Percentiles rank a stretch among this genome's conserved stretches.
These are phyloP conservation scores for Sesia apiformis DNA, from an alignment of 2,888 invertebrate genomes.

Conservation along the genomic window DNA sequence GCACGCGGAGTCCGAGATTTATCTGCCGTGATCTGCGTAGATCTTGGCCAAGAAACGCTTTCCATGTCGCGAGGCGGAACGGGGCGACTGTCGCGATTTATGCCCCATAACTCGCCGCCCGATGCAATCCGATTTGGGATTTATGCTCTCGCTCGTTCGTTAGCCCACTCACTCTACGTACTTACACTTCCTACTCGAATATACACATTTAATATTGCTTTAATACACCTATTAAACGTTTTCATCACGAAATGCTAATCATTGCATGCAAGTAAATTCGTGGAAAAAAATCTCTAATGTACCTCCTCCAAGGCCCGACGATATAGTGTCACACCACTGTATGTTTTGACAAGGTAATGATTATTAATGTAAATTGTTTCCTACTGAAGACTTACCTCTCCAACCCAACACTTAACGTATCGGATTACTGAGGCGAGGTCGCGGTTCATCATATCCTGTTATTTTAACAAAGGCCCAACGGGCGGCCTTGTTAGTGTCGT, in stretches of 20 bases:
- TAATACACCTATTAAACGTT: background rate
- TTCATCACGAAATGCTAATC: conserved; percentile 3
- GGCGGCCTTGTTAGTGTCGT: conserved; percentile 22
- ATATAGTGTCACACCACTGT: conserved; percentile 23
- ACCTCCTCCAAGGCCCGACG: conserved; percentile 20
- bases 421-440: conserved; percentile 43
- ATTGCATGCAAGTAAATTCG: background rate
- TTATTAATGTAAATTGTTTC: conserved; percentile 48
- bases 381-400: conserved; percentile 18
- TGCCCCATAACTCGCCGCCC: conserved; percentile 26
- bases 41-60: conserved; percentile 52
- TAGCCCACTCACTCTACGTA: background rate
- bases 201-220: no score
- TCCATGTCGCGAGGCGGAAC: conserved; percentile 55
- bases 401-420: conserved; percentile 34
- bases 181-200: conserved; percentile 9
- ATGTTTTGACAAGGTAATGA: conserved; percentile 36
- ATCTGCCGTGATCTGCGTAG: conserved; percentile 40
- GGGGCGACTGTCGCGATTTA: conserved; percentile 33
- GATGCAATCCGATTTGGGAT: conserved; percentile 34
- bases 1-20: conserved; percentile 34
- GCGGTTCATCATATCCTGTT: conserved; percentile 47
- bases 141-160: conserved; percentile 17
- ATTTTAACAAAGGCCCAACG: conserved; percentile 43
- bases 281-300: conserved; percentile 7